Percentiles rank a stretch among this genome's conserved stretches.
These are phyloP conservation scores for Chloropsis cyanopogon DNA, from an alignment of 2,113 vertebrate species.

Conservation along the genomic window DNA sequence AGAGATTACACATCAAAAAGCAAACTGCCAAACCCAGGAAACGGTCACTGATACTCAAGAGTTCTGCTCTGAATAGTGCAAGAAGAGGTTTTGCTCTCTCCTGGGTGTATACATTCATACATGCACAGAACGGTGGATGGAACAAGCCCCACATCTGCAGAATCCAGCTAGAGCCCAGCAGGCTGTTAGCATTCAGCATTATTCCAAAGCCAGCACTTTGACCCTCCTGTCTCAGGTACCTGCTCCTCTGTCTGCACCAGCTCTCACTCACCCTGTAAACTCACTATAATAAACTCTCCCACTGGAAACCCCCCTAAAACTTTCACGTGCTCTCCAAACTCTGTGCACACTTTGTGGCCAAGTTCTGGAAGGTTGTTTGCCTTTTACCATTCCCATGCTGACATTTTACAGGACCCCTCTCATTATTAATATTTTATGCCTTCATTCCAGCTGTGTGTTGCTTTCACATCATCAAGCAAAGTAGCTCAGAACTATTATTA, in stretches of 20 bases:
- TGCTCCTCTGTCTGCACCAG: neutral
- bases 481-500: neutral
- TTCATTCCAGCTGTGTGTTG: neutral
- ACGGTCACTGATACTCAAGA: neutral
- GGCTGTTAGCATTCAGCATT: neutral
- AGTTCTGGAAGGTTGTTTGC: neutral
- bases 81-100: neutral
- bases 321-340: neutral
- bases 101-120: neutral
- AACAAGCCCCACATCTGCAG: neutral
- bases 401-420: neutral
- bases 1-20: neutral
- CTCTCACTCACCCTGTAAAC: neutral
- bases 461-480: neutral
- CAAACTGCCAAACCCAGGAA: neutral
- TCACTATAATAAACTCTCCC: neutral
- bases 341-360: neutral
- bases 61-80: neutral
- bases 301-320: neutral
- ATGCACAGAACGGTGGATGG: neutral
- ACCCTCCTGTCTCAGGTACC: neutral
- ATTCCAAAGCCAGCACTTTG: neutral
- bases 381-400: neutral
- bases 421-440: neutral
- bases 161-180: neutral